These are phyloP conservation scores for Therioaphis trifolii DNA, from an alignment of 2,888 invertebrate species.

Conservation along the genomic window DNA sequence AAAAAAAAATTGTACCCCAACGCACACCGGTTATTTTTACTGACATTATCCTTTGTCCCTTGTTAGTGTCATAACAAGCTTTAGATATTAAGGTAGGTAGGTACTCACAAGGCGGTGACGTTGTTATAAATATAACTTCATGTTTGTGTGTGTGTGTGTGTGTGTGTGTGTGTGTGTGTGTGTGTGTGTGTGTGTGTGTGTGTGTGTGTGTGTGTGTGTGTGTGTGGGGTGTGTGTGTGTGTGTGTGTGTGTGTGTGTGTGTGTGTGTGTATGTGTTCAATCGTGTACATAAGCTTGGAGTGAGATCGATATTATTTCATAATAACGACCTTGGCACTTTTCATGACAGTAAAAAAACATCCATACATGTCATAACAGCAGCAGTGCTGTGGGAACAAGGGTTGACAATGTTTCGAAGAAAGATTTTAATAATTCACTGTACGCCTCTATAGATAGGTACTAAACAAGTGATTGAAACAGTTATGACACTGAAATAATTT, in stretches of 20 bases:
- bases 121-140: slow-evolving; percentile 16
- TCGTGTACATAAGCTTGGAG: neutral
- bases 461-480: neutral
- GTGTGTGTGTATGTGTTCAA: too few species aligned
- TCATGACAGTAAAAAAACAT: neutral
- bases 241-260: too few species aligned
- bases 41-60: slow-evolving; percentile 29
- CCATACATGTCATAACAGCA: neutral
- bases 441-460: too few species aligned
- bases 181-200: too few species aligned
- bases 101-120: neutral
- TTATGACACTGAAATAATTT: neutral
- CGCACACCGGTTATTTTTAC: neutral
- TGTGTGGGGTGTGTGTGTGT: too few species aligned
- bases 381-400: neutral
- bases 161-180: too few species aligned
- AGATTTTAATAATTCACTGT: too few species aligned
- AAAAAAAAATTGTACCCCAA: neutral
- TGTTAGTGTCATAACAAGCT: slow-evolving; percentile 33
- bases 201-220: too few species aligned
- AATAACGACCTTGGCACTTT: slow-evolving; percentile 40
- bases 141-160: too few species aligned
- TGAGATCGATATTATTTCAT: slow-evolving; percentile 37
- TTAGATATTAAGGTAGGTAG: slow-evolving; percentile 33
- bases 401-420: slow-evolving; percentile 1